A percentile compares a stretch with the other conserved stretches of the same genome.
Evolutionary conservation across 2,113 vertebrate species (phyloP).

Genomic region (Sapayoa aenigma): DNA sequence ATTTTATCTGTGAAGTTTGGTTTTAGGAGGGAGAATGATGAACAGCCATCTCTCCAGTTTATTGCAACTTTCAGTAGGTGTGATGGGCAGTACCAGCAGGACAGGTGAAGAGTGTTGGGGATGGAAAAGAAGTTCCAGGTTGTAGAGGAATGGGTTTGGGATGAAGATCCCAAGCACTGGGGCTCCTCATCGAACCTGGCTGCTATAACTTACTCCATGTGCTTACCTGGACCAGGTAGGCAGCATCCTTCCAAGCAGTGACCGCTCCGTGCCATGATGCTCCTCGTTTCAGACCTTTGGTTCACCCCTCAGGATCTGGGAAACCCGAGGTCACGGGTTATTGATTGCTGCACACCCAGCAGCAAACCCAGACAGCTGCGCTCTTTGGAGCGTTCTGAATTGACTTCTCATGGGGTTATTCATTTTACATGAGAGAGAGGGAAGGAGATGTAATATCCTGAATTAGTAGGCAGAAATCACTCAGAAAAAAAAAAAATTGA

Average conservation of each 20-base stretch:
- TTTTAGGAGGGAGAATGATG: background rate
- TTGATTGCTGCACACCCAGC: background rate
- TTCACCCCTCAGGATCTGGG: background rate
- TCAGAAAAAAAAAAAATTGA: background rate
- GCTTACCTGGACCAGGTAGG: background rate
- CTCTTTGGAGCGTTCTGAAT: background rate
- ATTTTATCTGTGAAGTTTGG: background rate
- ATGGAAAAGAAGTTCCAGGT: background rate
- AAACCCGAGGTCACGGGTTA: background rate
- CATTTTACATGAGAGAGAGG: background rate
- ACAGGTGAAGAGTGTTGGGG: background rate
- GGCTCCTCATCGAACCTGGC: background rate
- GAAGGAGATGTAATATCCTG: background rate
- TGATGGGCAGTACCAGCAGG: background rate
- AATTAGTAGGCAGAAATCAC: background rate
- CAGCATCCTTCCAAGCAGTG: background rate
- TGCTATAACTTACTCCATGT: fast-evolving
- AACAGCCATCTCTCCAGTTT: background rate
- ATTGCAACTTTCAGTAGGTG: background rate
- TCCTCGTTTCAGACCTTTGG: background rate
- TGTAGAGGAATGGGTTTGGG: background rate
- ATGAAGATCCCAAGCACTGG: background rate
- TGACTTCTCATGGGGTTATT: background rate
- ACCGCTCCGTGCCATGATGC: background rate
- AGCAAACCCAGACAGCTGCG: background rate